Conservation (phyloP, 2,888 invertebrate genomes). For the Sepioteuthis lessoniana region DNA sequence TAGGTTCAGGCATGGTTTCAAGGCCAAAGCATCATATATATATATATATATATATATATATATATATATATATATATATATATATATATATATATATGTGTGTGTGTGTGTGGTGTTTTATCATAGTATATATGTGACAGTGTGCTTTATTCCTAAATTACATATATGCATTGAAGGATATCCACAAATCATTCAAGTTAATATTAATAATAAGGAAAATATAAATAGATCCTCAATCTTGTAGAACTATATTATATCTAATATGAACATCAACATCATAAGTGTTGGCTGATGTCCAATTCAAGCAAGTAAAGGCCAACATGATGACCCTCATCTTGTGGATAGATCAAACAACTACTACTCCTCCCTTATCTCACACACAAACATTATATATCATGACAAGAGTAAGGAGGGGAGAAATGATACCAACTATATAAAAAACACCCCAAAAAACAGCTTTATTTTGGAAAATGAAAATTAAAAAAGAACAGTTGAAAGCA, state of each 20-base stretch:
- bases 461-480: not conserved
- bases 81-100: too few species aligned
- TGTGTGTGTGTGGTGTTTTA: too few species aligned
- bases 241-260: not conserved
- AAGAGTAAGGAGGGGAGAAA: not conserved
- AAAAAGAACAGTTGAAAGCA: not conserved
- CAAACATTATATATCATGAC: accelerated
- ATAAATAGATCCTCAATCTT: not conserved
- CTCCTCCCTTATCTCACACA: not conserved
- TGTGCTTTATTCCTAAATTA: too few species aligned
- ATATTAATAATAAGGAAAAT: not conserved
- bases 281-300: not conserved
- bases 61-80: too few species aligned
- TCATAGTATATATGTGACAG: too few species aligned
- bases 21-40: too few species aligned
- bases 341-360: not conserved
- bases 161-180: not conserved
- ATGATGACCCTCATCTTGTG: not conserved
- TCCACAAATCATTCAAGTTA: not conserved
- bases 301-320: not conserved
- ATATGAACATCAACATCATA: not conserved
- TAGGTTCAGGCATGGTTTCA: too few species aligned
- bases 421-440: not conserved
- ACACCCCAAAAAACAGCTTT: not conserved
- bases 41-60: too few species aligned